phyloP scores from a whole-genome alignment of 2,888 invertebrate species.

The Hypolimnas misippus region DNA sequence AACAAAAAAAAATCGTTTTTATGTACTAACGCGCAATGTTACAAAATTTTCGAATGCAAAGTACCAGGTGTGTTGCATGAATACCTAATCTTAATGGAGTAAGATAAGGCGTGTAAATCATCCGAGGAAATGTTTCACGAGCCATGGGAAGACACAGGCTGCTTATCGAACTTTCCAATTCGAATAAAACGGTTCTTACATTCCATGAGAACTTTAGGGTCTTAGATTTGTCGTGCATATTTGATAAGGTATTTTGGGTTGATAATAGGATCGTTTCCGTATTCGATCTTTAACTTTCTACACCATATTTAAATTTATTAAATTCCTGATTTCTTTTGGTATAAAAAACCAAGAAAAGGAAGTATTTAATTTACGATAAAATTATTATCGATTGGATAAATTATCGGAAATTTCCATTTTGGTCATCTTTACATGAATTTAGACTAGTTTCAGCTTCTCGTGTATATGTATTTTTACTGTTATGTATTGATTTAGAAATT shows the following conservation, averaged over 20 bases:
- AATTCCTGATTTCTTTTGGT: no score
- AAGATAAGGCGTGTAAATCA: slow-evolving; percentile 77
- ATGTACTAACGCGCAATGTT: background rate
- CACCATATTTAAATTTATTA: no score
- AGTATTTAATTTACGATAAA: no score
- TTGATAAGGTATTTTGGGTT: slow-evolving; percentile 28
- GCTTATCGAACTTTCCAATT: slow-evolving; percentile 55
- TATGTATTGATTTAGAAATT: no score
- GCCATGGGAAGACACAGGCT: slow-evolving; percentile 77
- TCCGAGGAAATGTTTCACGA: slow-evolving; percentile 60
- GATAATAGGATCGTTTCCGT: background rate
- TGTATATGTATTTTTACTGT: no score
- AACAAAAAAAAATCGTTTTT: background rate
- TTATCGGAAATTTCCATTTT: no score
- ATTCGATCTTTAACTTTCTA: background rate
- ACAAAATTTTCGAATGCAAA: slow-evolving; percentile 49
- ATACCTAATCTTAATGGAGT: slow-evolving; percentile 81
- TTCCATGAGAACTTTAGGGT: slow-evolving; percentile 48
- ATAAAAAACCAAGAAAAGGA: no score
- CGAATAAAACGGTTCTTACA: slow-evolving; percentile 53
- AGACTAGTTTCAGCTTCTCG: no score
- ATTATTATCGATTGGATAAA: no score
- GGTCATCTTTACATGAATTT: no score
- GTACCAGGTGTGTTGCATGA: slow-evolving; percentile 77
- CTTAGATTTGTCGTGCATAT: slow-evolving; percentile 43